A percentile compares a stretch with the other conserved stretches of the same genome.
phyloP scores from a whole-genome alignment of 53 echinoderm and acorn worm species.

The Luidia sarsii region DNA sequence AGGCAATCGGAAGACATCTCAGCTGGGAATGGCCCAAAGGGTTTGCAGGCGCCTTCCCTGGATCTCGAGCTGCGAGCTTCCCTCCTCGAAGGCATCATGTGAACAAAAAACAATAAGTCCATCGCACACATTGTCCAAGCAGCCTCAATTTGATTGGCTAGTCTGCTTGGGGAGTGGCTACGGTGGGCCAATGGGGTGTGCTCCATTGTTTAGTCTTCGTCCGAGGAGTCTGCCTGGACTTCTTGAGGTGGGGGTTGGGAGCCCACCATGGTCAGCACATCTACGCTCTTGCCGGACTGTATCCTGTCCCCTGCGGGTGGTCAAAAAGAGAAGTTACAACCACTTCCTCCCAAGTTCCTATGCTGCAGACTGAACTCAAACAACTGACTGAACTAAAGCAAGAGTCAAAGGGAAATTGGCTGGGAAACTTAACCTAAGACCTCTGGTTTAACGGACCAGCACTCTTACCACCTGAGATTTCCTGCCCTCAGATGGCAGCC shows the following conservation, averaged over 20 bases:
- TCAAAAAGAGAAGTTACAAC: not conserved
- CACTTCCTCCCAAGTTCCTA: not conserved
- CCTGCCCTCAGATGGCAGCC: too few species aligned
- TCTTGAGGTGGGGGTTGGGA: slow-evolving; percentile 23
- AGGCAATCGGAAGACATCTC: too few species aligned
- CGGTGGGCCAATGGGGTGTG: not conserved
- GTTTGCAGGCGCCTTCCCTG: too few species aligned
- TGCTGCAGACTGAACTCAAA: too few species aligned
- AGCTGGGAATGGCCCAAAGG: too few species aligned
- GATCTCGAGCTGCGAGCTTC: too few species aligned
- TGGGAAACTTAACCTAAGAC: too few species aligned
- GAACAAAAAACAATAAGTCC: too few species aligned
- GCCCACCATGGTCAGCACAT: slow-evolving; percentile 47
- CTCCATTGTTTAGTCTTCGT: slow-evolving; percentile 57
- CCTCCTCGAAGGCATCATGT: too few species aligned
- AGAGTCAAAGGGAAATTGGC: too few species aligned
- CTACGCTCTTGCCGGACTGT: slow-evolving; percentile 58
- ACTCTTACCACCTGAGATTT: too few species aligned
- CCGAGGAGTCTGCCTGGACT: slow-evolving; percentile 38
- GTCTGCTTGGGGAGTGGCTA: not conserved
- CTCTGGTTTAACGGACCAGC: too few species aligned
- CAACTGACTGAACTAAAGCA: not conserved
- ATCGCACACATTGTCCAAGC: not conserved
- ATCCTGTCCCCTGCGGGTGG: slow-evolving; percentile 62
- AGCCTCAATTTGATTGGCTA: slow-evolving; percentile 24